These are phyloP conservation scores for Drosophila bipectinata DNA, from an alignment of 1,140 invertebrate genomes.

Conservation along the genomic window DNA sequence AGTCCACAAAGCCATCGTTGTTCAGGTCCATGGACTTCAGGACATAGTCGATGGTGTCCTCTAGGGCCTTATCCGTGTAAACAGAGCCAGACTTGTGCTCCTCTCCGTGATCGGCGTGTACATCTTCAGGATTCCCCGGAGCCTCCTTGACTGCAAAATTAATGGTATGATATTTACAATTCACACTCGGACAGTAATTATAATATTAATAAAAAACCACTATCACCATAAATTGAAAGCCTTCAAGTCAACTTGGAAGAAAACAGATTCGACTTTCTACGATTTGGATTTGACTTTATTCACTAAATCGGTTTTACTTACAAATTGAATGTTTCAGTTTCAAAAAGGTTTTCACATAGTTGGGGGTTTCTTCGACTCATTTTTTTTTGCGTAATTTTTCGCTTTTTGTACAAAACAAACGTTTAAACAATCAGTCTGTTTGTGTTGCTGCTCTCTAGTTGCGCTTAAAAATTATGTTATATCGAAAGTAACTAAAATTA, in stretches of 20 bases:
- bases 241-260: slow-evolving; percentile 12
- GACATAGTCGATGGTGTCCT: slow-evolving; percentile 89
- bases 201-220: background rate
- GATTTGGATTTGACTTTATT: slow-evolving; percentile 63
- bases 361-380: slow-evolving; percentile 25
- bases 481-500: slow-evolving; percentile 61
- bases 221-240: background rate
- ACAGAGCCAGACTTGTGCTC: slow-evolving; percentile 49
- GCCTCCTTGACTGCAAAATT: slow-evolving; percentile 57
- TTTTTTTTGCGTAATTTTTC: slow-evolving; percentile 35
- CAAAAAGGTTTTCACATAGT: slow-evolving; percentile 38
- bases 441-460: slow-evolving; percentile 52
- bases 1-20: slow-evolving; percentile 91
- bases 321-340: slow-evolving; percentile 52
- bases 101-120: slow-evolving; percentile 6
- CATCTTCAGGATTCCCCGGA: slow-evolving; percentile 49
- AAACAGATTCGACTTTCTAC: slow-evolving; percentile 9
- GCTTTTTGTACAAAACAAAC: slow-evolving; percentile 69
- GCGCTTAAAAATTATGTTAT: slow-evolving; percentile 61
- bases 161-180: background rate
- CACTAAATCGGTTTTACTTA: slow-evolving; percentile 55
- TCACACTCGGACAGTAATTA: background rate
- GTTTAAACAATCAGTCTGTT: slow-evolving; percentile 76
- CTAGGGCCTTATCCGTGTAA: slow-evolving; percentile 86
- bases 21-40: slow-evolving; percentile 90